A percentile compares a stretch with the other conserved stretches of the same genome.
These are phyloP conservation scores for Tubiluchus corallicola DNA, from an alignment of 2,888 invertebrate genomes.

Conservation along the genomic window DNA sequence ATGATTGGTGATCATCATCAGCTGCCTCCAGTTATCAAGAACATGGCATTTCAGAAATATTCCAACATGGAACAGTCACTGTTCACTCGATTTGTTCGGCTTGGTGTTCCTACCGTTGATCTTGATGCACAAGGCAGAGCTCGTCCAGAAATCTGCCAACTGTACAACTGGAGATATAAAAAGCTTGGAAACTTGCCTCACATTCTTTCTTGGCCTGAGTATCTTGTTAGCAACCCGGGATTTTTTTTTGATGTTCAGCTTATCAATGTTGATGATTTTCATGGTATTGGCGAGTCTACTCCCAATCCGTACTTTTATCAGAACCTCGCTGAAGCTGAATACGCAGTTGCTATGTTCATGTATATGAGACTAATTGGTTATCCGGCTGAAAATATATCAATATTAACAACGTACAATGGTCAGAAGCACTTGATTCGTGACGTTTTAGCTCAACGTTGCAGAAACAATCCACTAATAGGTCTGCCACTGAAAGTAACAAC, in stretches of 20 bases:
- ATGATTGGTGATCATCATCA: conserved; percentile 99
- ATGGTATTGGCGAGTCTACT: conserved; percentile 87
- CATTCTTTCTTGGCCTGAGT: conserved; percentile 63
- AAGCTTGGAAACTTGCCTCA: conserved; percentile 83
- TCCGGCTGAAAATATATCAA: conserved; percentile 87
- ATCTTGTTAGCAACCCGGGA: conserved; percentile 75
- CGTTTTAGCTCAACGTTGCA: conserved; percentile 73
- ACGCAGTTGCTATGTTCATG: conserved; percentile 91
- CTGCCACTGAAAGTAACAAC: conserved; percentile 50
- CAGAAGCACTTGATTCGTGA: conserved; percentile 93
- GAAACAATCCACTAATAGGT: conserved; percentile 83
- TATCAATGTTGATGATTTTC: conserved; percentile 87
- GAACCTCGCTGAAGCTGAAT: conserved; percentile 52
- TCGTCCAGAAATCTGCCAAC: conserved; percentile 64
- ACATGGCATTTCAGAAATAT: conserved; percentile 99
- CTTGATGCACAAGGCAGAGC: conserved; percentile 94
- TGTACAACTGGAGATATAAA: conserved; percentile 93
- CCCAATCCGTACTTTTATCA: conserved; percentile 96
- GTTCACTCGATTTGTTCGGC: conserved; percentile 81
- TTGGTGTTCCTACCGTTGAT: conserved; percentile 92
- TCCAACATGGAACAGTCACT: conserved; percentile 99
- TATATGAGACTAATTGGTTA: conserved; percentile 94
- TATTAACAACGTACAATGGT: conserved; percentile 95
- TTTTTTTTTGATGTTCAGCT: conserved; percentile 82
- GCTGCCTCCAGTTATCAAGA: conserved; percentile 95